Conservation (phyloP, 1,140 invertebrate genomes). For the Nymphalis io region DNA sequence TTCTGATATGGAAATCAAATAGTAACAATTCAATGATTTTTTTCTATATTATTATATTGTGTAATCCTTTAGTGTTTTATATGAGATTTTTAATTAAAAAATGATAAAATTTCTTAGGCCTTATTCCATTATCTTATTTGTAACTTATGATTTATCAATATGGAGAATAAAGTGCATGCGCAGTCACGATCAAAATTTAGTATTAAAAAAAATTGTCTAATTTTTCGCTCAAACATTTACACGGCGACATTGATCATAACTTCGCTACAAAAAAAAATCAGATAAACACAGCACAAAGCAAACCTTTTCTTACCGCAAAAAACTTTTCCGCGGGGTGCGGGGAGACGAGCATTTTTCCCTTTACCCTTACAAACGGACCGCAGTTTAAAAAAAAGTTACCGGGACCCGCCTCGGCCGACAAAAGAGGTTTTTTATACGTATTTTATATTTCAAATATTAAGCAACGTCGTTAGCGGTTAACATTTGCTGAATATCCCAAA, state of each 20-base stretch:
- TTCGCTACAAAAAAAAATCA: conserved; percentile 42
- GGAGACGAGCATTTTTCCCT: conserved; percentile 60
- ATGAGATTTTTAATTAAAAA: no score
- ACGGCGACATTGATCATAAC: conserved; percentile 33
- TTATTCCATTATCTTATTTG: no score
- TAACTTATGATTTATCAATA: no score
- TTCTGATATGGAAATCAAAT: no score
- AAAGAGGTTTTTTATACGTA: conserved; percentile 67
- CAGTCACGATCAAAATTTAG: not conserved
- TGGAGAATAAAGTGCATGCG: not conserved
- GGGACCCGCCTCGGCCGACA: conserved; percentile 51
- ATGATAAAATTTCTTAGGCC: no score
- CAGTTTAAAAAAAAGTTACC: conserved; percentile 67
- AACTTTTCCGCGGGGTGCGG: conserved; percentile 59
- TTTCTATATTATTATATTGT: no score
- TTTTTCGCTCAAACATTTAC: conserved; percentile 26
- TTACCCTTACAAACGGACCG: conserved; percentile 65
- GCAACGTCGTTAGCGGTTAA: conserved; percentile 72
- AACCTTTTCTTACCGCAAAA: conserved; percentile 77
- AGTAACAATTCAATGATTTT: no score
- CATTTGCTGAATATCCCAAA: conserved; percentile 73
- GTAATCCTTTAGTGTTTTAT: no score
- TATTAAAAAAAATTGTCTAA: conserved; percentile 1
- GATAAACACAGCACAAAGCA: conserved; percentile 61
- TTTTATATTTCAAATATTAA: conserved; percentile 74